Conservation (phyloP, 2,888 invertebrate genomes). For the Megalurothrips usitatus region DNA sequence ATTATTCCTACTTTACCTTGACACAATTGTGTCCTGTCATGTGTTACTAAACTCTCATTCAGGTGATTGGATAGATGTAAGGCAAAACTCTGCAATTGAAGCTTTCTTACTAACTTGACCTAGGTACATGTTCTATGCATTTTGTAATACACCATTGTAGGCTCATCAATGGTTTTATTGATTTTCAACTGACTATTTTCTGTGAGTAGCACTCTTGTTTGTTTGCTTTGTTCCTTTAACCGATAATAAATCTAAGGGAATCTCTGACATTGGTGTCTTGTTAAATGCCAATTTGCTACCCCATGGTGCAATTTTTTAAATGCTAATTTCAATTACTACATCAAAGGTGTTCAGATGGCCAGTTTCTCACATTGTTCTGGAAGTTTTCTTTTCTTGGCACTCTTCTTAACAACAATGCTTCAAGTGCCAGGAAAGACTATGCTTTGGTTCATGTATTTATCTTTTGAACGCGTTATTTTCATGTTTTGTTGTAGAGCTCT, state of each 20-base stretch:
- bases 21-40: not conserved
- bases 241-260: not conserved
- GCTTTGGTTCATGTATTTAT: not conserved
- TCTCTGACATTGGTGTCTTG: not conserved
- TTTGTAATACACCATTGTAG: not conserved
- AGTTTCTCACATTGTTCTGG: not conserved
- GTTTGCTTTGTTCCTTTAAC: not conserved
- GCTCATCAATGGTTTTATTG: not conserved
- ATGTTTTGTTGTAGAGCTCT: not conserved
- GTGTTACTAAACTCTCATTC: not conserved
- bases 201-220: not conserved
- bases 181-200: not conserved
- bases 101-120: slow-evolving; percentile 1
- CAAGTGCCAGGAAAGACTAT: not conserved
- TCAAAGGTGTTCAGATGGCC: not conserved
- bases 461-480: not conserved
- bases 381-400: not conserved
- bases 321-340: not conserved
- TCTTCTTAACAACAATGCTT: not conserved
- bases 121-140: not conserved
- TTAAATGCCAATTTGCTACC: not conserved
- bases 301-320: not conserved
- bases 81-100: not conserved
- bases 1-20: not conserved
- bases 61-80: slow-evolving; percentile 22